Percentiles rank a stretch among this genome's conserved stretches.
Conservation (phyloP, 2,113 vertebrate species). For the Polypterus bichir region DNA sequence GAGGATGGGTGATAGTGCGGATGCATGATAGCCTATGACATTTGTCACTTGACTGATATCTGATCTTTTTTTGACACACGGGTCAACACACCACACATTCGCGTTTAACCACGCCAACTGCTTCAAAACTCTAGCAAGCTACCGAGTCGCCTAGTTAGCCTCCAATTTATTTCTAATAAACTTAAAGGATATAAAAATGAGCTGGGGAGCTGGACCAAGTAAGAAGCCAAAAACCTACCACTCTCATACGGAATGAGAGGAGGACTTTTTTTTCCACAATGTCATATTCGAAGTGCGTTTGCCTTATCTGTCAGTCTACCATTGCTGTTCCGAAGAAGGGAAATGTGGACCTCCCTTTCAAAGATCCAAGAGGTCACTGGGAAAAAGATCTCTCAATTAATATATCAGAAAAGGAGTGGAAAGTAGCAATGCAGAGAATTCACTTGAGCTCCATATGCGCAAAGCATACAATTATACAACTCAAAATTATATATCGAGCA, state of each 20-base stretch:
- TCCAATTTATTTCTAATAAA: conserved; percentile 4
- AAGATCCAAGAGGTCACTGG: too few species aligned
- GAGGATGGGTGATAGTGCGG: too few species aligned
- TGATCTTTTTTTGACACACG: background rate
- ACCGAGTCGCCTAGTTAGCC: background rate
- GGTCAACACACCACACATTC: too few species aligned
- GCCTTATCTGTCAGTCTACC: conserved; percentile 11
- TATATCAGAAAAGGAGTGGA: too few species aligned
- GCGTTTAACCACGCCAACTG: background rate
- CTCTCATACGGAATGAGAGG: conserved; percentile 8
- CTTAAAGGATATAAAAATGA: conserved; percentile 10
- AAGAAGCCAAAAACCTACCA: conserved; percentile 8
- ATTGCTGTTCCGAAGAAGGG: conserved; percentile 8
- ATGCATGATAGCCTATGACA: too few species aligned
- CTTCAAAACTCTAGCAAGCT: conserved; percentile 5
- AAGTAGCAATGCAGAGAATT: too few species aligned
- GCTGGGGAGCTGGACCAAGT: background rate
- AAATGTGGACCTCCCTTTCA: conserved; percentile 10
- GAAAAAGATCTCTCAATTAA: too few species aligned
- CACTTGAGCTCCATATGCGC: too few species aligned
- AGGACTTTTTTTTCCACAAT: conserved; percentile 9
- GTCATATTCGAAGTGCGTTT: conserved; percentile 7
- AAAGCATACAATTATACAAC: too few species aligned
- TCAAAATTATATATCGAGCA: too few species aligned
- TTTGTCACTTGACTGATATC: too few species aligned